Conservation (phyloP, 2,888 invertebrate species). For the Athetis lepigone region DNA sequence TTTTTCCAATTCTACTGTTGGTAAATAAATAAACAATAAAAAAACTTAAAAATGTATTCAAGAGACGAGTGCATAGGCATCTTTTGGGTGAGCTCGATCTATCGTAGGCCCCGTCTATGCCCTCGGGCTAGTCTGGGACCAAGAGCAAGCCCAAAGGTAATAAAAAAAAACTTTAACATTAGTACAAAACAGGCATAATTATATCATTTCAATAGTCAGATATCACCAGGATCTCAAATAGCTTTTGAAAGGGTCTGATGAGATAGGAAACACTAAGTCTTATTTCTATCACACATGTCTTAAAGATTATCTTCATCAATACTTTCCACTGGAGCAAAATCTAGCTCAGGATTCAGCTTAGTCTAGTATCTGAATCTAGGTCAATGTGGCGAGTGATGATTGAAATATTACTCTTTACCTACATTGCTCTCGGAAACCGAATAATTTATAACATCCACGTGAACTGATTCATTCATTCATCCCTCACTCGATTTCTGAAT, state of each 20-base stretch:
- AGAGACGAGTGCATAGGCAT: too few relatives aligned
- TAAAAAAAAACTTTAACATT: too few relatives aligned
- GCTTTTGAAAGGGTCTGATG: background rate
- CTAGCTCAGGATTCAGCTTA: background rate
- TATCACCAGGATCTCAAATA: background rate
- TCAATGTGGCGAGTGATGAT: conserved; percentile 31
- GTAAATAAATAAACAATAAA: too few relatives aligned
- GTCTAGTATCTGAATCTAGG: conserved; percentile 28
- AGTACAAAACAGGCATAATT: too few relatives aligned
- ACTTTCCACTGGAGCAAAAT: background rate
- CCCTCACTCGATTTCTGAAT: conserved; percentile 31
- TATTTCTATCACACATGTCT: background rate
- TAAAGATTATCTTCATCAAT: background rate
- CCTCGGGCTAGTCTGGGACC: too few relatives aligned
- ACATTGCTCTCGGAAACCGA: conserved; percentile 39
- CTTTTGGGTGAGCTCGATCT: too few relatives aligned
- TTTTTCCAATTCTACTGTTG: too few relatives aligned
- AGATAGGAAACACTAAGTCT: background rate
- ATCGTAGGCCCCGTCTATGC: too few relatives aligned
- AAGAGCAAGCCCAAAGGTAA: too few relatives aligned
- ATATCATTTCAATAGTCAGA: background rate
- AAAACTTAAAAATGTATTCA: too few relatives aligned
- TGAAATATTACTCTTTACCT: conserved; percentile 52
- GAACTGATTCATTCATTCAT: conserved; percentile 22
- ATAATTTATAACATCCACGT: conserved; percentile 42